Evolutionary conservation across 2,888 invertebrate species (phyloP), one percentile per base, ranked within the genome.

Genomic region (Tenthredo scrophulariae): DNA sequence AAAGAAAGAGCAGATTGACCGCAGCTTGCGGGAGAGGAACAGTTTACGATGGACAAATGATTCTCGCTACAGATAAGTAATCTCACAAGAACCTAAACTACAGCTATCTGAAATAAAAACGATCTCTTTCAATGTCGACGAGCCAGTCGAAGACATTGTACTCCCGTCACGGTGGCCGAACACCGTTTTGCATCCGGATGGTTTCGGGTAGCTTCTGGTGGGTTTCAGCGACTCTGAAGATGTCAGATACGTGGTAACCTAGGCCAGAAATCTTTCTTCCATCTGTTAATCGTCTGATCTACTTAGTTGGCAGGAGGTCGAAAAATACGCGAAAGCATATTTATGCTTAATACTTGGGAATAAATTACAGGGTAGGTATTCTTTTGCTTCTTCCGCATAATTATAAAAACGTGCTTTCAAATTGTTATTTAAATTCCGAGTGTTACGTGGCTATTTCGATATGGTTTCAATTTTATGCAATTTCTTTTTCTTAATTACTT

Each of bases 381-480:
- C 26, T 70, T 33, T 46, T 22, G 80, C 40, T 15, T 80, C 80
- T 80, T 80, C 80, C 80, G 77, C 54, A 40, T 67, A 67, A 67
- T 83, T 83, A 83, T 67, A 46, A 67, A 22, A 65, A 62, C 26
- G 50, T 83, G 50, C 83, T 67, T 83, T 67, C 67, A 67, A 67
- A 46, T 83, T 46, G 5, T 58, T 80, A 80, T 80, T 58, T 62
- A 70, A 70, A 83, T 83, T 83, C 67, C 62, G 18, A 46, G 15
- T 70, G 50, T 83, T 83, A 83, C 83, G 83, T 83, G 62, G 40
- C 26, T 46, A 67, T 65, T 70, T 83, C 62, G 13, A 58, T 80
- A 62, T 50, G 29, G 83, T 83, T 83, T 83, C 83, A 70, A 83
- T 83, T 83, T 83, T 65, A 83, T 83, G 65, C 83, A 83, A 83